Evolutionary conservation across 2,113 vertebrate genomes (phyloP).

Genomic region (Strix uralensis): DNA sequence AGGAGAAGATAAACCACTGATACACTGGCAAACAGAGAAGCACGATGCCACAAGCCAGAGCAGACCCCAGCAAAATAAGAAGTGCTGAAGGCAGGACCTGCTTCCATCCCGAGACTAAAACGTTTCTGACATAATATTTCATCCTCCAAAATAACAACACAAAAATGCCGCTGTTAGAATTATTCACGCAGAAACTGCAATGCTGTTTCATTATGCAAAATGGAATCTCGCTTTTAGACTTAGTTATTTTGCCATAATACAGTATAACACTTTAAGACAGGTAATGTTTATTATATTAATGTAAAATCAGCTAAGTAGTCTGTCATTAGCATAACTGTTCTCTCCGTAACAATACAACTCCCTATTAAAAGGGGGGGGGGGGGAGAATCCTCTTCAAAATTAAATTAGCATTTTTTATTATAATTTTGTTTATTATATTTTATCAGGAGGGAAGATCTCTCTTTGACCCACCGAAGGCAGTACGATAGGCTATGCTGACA

Average conservation of each 20-base stretch:
- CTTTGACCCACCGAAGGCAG: slow-evolving; percentile 45
- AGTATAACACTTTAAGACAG: slow-evolving; percentile 67
- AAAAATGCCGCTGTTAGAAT: not conserved
- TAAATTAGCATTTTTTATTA: slow-evolving; percentile 79
- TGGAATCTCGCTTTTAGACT: slow-evolving; percentile 70
- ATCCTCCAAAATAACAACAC: slow-evolving; percentile 48
- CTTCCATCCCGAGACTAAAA: slow-evolving; percentile 40
- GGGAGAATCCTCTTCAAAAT: slow-evolving; percentile 65
- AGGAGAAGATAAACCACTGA: not conserved
- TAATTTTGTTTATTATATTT: slow-evolving; percentile 71
- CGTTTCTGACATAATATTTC: slow-evolving; percentile 48
- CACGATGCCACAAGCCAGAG: not conserved
- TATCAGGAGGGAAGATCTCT: slow-evolving; percentile 68
- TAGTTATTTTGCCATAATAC: slow-evolving; percentile 65
- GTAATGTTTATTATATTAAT: slow-evolving; percentile 81
- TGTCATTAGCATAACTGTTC: slow-evolving; percentile 78
- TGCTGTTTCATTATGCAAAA: slow-evolving; percentile 69
- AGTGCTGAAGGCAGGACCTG: slow-evolving; percentile 23
- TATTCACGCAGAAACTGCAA: slow-evolving; percentile 58
- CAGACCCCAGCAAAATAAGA: not conserved
- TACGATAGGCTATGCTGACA: slow-evolving; percentile 46
- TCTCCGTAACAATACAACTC: slow-evolving; percentile 72
- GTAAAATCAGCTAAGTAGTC: slow-evolving; percentile 77
- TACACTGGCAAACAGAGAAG: not conserved
- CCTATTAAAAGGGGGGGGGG: slow-evolving; percentile 16